Base-by-base conservation (phyloP, 2,888 invertebrate genomes). In the Loripinus fragilis region DNA sequence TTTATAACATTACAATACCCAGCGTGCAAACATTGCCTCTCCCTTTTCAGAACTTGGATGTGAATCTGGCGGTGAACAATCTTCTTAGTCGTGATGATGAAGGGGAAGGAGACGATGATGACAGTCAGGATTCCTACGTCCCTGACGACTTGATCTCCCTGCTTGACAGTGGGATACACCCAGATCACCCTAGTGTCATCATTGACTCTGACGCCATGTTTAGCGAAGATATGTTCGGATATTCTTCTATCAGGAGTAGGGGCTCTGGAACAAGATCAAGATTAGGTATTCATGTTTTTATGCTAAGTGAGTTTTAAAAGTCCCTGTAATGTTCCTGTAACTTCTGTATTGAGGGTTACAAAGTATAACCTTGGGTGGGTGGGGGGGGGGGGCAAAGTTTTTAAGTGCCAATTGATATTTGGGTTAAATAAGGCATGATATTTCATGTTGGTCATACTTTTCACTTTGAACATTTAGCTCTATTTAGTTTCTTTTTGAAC, bases 41-140 rank as follows among this genome's bases (percentile, higher is more conserved):
- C n/a, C n/a, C n/a, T n/a, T 45, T 35, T 96, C 97, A 98, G 92
- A 99, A 99, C 95, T 95, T 99, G 91, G 99, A 99, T 94, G 99
- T 99, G 67, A 99, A 99, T 94, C 95, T 99, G 93, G 99, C 99
- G 72, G 99, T 99, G 69, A 99, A 99, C 94, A 99, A 99, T 95
- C 95, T 99, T 82, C 95, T 99, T 85, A 99, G 98, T 60, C 96
- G 99, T 71, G 99, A 99, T 92, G 99, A 99, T 91, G 99, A 99
- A 94, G 99, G 99, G 92, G 99, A 98, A 17, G 99, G 99, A 93
- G 98, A 98, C 92, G 96, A 96, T 0, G 97, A 96, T 20, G 97
- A 97, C 80, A 92, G 91, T 69, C 92, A 92, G 74, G 93, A 93
- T 74, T 91, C 91, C 2, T 92, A 92, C 83, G 92, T 93, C 85